Percentiles rank a stretch among this genome's conserved stretches.
phyloP scores from a whole-genome alignment of 2,113 vertebrate species.

The Cyprinodon variegatus region DNA sequence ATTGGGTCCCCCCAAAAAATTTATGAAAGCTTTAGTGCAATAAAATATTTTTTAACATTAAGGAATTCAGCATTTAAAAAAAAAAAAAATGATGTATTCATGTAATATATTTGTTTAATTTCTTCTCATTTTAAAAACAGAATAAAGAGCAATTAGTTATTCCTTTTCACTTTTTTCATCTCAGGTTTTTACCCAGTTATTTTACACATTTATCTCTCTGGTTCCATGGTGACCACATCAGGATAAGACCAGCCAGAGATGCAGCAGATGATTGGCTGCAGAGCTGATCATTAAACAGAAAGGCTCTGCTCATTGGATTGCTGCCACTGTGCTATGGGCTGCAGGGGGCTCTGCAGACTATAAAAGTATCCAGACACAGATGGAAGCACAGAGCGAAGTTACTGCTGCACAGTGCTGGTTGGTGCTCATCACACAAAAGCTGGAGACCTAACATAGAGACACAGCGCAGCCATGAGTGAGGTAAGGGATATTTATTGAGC shows the following conservation, averaged over 20 bases:
- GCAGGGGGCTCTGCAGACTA: constrained; percentile 24
- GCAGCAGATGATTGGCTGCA: not conserved
- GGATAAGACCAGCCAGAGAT: constrained; percentile 2
- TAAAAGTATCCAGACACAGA: constrained; percentile 49
- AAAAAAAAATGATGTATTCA: no score
- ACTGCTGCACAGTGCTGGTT: constrained; percentile 8
- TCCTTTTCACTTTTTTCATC: not conserved
- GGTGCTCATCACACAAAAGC: constrained; percentile 5
- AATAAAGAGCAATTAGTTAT: not conserved
- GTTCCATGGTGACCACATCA: not conserved
- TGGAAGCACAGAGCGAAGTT: constrained; percentile 28
- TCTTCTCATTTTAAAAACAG: not conserved
- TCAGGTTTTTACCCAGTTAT: not conserved
- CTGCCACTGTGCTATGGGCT: constrained; percentile 11
- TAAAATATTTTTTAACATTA: no score
- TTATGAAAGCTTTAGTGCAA: no score
- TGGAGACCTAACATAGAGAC: constrained; percentile 1
- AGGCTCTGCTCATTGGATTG: constrained; percentile 37
- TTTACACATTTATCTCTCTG: not conserved
- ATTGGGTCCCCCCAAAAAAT: no score
- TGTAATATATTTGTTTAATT: no score
- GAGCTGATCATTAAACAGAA: constrained; percentile 12
- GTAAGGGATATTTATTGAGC: constrained; percentile 50
- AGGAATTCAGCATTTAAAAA: no score
- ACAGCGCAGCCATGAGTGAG: constrained; percentile 77